Conservation (phyloP, 2,888 invertebrate genomes). For the Colletes collaris region DNA sequence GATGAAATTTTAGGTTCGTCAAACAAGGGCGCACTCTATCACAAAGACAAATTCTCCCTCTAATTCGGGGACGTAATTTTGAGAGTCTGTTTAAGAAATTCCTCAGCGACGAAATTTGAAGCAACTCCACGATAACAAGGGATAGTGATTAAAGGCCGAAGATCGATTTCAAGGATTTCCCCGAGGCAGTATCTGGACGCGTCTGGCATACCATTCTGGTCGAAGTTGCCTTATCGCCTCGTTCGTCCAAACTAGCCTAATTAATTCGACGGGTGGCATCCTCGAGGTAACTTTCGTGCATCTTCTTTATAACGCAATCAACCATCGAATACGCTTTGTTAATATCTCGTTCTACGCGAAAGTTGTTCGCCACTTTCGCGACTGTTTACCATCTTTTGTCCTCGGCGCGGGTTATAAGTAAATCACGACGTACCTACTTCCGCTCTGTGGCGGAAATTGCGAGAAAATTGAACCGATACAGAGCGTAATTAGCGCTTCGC, state of each 20-base stretch:
- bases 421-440: background rate
- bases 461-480: conserved; percentile 15
- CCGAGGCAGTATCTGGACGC: conserved; percentile 41
- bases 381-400: conserved; percentile 16
- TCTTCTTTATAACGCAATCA: conserved; percentile 4
- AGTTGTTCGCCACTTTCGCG: background rate
- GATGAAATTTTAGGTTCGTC: too few relatives aligned
- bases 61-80: background rate
- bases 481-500: too few relatives aligned
- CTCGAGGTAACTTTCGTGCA: conserved; percentile 28
- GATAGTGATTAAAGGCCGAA: conserved; percentile 51
- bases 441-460: conserved; percentile 7
- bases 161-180: conserved; percentile 58
- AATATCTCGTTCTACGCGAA: conserved; percentile 1
- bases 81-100: conserved; percentile 3
- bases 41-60: background rate
- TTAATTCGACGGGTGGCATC: conserved; percentile 55
- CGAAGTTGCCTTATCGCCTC: conserved; percentile 38
- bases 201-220: conserved; percentile 36
- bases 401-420: conserved; percentile 1
- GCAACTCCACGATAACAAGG: conserved; percentile 26
- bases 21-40: too few relatives aligned
- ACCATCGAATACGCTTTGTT: conserved; percentile 32
- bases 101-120: conserved; percentile 23
- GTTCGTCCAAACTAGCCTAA: conserved; percentile 46